Base-by-base conservation (phyloP, 2,888 invertebrate species). In the Apocheima hispidaria region DNA sequence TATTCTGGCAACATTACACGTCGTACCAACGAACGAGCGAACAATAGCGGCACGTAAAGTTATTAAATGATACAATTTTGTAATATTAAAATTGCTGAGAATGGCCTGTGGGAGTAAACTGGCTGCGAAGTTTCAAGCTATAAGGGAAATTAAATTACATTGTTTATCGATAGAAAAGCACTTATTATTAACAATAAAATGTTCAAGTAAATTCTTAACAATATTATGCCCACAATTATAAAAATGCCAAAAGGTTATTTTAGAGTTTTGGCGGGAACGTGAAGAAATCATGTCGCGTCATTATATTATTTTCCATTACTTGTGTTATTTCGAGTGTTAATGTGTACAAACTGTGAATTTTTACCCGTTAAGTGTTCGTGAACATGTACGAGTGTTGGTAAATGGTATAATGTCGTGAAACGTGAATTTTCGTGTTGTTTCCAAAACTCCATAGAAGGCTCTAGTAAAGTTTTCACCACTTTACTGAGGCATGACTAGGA, bases 41-140 rank as follows among this genome's bases (percentile, higher is more conserved):
- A 73, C 77, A 78, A 76, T 75, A 70, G 77, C 71, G 69, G 72
- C 68, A 71, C 69, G 73, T 68, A 68, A 71, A 71, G 73, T 79
- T 80, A 79, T 81, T 79, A 79, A 81, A 80, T 79, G 78, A 81
- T 82, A 79, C 75, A 71, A 68, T 57, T 48, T 63, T 67, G 67
- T 18, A 57, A 57, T 62, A 53, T 62, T 62, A 62, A 62, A 62
- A 53, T 52, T 26, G 35, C 16, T 12, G 35, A 41, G 52, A 53
- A 48, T 41, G 56, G 23, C 36, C 12, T 48, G 35, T 46, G 5
- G 23, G 48, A 35, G 44, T 23, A 18, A 43, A 44, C 35, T 21
- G 36, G 51, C 21, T 52, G 40, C 20, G 53, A 50, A 50, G 40
- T 44, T 51, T 52, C 44, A 33, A 46, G 40, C 40, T 51, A 41